phyloP scores from a whole-genome alignment of 1,140 invertebrate species.

The Leptinotarsa defecta region DNA sequence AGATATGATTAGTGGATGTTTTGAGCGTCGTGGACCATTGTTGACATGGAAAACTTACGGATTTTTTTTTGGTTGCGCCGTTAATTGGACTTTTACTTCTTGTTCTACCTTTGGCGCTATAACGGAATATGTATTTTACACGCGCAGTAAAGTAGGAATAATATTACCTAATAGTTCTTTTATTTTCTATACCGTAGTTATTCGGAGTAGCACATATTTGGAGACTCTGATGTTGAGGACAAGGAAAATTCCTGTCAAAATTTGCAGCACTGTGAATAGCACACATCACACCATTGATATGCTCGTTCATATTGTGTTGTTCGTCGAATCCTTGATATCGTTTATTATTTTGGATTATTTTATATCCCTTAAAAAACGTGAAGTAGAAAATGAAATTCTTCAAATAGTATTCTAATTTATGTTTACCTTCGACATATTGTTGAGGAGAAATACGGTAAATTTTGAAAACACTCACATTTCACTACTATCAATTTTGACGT shows the following conservation, averaged over 20 bases:
- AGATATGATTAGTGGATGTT: neutral
- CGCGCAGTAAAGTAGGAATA: neutral
- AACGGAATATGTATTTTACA: neutral
- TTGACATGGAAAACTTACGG: neutral
- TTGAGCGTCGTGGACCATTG: neutral
- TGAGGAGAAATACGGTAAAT: neutral
- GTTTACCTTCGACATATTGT: neutral
- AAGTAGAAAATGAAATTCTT: neutral
- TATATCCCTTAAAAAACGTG: neutral
- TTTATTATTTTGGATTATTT: neutral
- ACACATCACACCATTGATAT: constrained; percentile 29
- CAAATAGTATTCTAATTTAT: neutral
- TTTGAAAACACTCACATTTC: neutral
- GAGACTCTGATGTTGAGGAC: constrained; percentile 30
- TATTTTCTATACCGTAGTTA: neutral
- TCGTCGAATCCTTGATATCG: neutral
- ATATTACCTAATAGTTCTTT: neutral
- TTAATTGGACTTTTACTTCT: neutral
- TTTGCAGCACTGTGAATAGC: constrained; percentile 31
- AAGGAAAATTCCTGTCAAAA: constrained; percentile 24
- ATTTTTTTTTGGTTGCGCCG: neutral
- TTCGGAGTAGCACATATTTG: constrained; percentile 21
- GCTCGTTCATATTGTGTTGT: neutral
- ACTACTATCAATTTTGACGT: neutral
- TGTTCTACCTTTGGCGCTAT: neutral